Base-by-base conservation (phyloP, 2,797 vertebrate genomes). In the Clamator glandarius region DNA sequence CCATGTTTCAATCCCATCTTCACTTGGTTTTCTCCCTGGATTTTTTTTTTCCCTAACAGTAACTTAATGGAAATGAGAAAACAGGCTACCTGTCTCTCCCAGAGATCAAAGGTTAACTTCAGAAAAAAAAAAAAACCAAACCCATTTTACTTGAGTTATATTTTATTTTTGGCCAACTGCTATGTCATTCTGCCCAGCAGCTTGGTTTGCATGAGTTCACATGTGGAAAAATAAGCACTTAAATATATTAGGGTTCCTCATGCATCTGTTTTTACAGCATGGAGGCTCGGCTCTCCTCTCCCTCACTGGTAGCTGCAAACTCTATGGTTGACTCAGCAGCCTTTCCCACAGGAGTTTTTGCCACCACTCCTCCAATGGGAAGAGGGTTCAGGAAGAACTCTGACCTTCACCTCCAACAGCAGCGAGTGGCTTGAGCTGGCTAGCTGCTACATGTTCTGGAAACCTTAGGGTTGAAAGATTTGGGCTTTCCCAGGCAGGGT, bases 141-240 rank as follows among this genome's bases (percentile, higher is more conserved):
- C 39, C 39, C 39, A 23, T 1, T 21, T 79, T 85, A 31, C 76
- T 74, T 35, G 50, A 70, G 50, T 67, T 96, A 90, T 2, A 1
- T 74, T 93, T 95, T 90, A 92, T 77, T 92, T 94, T 92, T 89
- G 89, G 80, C 87, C 87, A 92, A 82, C 83, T 87, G 44, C 80
- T 90, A 92, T 41, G 89, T 93, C 95, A 95, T 90, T 90, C 12
- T 91, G 89, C 74, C 91, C 93, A 90, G 85, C 83, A 94, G 83
- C 80, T 93, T 90, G 80, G 91, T 84, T 87, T 94, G 88, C 87
- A 93, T 96, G 95, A 96, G 93, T 82, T 97, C 95, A 97, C 87
- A 79, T 44, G 77, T 70, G 95, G 93, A 91, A 97, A 96, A 96
- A 96, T 48, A 97, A 93, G 87, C 93, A 93, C 63, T 95, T 74